These are phyloP conservation scores for Hypothenemus hampei DNA, from an alignment of 1,140 invertebrate genomes.

Conservation along the genomic window DNA sequence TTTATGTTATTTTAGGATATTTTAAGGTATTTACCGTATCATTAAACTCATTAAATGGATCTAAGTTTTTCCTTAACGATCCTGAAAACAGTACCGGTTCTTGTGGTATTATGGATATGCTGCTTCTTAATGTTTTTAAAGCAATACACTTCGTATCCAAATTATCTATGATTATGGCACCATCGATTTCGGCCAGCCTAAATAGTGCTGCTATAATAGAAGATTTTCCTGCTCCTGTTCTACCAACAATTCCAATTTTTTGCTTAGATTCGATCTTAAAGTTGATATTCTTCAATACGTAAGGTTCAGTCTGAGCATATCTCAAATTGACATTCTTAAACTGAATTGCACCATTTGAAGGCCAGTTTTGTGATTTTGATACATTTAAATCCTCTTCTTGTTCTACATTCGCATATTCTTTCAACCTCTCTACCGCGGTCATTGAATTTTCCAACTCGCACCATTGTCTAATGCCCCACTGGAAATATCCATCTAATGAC, in stretches of 20 bases:
- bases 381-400: constrained; percentile 56
- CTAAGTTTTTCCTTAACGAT: constrained; percentile 58
- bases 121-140: constrained; percentile 56
- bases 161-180: constrained; percentile 58
- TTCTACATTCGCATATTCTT: constrained; percentile 63
- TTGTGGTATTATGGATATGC: constrained; percentile 68
- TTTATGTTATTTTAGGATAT: too few relatives aligned
- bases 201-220: constrained; percentile 70
- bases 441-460: constrained; percentile 77
- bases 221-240: constrained; percentile 64
- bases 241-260: constrained; percentile 59
- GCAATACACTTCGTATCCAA: constrained; percentile 48
- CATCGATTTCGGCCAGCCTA: constrained; percentile 61
- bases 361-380: constrained; percentile 47
- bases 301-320: constrained; percentile 60
- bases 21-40: constrained; percentile 58
- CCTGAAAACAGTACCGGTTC: constrained; percentile 68
- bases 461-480: constrained; percentile 76
- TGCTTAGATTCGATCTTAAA: constrained; percentile 57
- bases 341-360: constrained; percentile 28
- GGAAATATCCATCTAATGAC: constrained; percentile 71
- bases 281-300: constrained; percentile 60
- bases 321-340: constrained; percentile 55
- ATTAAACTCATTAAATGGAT: constrained; percentile 52
- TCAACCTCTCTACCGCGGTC: constrained; percentile 71